Evolutionary conservation across 1,140 invertebrate genomes (phyloP), one percentile per base, ranked within the genome.

Genomic region (Drosophila ogumai): DNA sequence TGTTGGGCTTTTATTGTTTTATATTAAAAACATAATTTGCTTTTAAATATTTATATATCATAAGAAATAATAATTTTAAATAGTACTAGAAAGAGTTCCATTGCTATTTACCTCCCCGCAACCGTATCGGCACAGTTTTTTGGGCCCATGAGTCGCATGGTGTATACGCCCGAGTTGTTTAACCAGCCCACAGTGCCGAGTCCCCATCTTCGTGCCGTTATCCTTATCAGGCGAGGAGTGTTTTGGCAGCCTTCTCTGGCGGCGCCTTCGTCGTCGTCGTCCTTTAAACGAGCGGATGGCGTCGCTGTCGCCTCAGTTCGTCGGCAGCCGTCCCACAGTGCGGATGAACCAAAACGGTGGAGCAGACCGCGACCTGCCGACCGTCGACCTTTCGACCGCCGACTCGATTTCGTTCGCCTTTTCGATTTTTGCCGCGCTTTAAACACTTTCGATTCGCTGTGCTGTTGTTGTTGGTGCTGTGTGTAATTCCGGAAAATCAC

Each of bases 301-400:
- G 44, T 64, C 59, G 65, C 46, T 44, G 50, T 49, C 73, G 73
- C 50, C 41, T 84, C 74, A 91, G 88, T 91, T 91, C 73, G 88
- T 73, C 88, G 78, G 75, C 84, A 88, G 86, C 79, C 81, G 88
- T 88, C 85, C 78, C 79, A 74, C 81, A 79, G 88, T 79, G 74
- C 78, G 88, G 90, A 91, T 78, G 69, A 66, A 47, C 46, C 78
- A 80, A 67, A 49, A 50, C 75, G 61, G 65, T 46, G 69, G 59
- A 58, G 41, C 75, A 56, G 56, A 40, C 31, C 66, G 46, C 55
- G 46, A 32, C 41, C 22, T 47, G 60, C 63, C 66, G 66, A 68
- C 31, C 36, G 52, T 38, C 47, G 49, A 52, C 63, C 50, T 67
- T 47, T 38, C 66, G 58, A 67, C 66, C 61, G 38, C 36, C 17